phyloP scores from a whole-genome alignment of 2,113 vertebrate genomes.

The Macrotus californicus region DNA sequence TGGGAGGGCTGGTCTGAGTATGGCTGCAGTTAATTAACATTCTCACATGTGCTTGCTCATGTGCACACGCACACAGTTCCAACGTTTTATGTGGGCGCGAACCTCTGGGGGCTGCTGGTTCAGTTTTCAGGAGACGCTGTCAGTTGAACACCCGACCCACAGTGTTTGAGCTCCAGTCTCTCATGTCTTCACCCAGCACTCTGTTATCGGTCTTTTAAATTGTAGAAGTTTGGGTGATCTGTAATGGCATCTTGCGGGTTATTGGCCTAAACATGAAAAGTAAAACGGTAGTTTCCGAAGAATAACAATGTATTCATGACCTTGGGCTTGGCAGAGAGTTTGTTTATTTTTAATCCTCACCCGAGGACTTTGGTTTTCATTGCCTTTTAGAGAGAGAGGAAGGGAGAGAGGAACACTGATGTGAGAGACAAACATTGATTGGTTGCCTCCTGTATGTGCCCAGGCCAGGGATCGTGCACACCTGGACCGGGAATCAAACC shows the following conservation, averaged over 20 bases:
- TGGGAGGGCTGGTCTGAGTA: neutral
- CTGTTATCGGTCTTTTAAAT: neutral
- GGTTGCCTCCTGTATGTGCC: too few relatives aligned
- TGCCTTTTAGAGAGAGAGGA: too few relatives aligned
- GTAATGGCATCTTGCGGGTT: neutral
- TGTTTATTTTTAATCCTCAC: neutral
- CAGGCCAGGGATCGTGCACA: too few relatives aligned
- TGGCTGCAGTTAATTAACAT: neutral
- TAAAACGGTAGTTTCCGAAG: neutral
- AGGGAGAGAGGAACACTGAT: too few relatives aligned
- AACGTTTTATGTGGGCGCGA: neutral
- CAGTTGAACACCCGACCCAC: neutral
- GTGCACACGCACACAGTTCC: fast-evolving
- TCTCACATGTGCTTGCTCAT: neutral
- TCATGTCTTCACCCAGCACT: neutral
- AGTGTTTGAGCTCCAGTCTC: neutral
- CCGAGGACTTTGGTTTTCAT: too few relatives aligned
- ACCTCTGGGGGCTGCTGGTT: neutral
- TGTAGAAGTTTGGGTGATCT: neutral
- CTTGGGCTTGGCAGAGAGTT: neutral
- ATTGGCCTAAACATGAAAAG: neutral
- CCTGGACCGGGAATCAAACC: too few relatives aligned
- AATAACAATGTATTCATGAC: neutral
- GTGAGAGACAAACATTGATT: too few relatives aligned
- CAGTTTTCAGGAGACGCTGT: neutral